Conservation (phyloP, 1,140 invertebrate species). For the Acromyrmex echinatior region DNA sequence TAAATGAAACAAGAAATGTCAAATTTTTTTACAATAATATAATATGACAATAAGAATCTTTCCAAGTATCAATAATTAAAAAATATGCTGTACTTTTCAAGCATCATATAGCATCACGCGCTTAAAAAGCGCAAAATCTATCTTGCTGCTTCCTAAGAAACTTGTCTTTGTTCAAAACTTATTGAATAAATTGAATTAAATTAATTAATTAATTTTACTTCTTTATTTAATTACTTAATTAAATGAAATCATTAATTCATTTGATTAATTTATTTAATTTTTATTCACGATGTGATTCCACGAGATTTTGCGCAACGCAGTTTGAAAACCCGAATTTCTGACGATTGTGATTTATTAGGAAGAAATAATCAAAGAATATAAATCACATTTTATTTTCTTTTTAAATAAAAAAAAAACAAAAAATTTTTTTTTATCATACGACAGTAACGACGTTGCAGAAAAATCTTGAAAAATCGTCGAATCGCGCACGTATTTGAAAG, state of each 20-base stretch:
- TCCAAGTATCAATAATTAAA: background rate
- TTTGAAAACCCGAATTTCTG: background rate
- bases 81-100: too few relatives aligned
- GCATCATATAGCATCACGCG: background rate
- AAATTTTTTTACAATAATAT: background rate
- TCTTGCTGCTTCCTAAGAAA: background rate
- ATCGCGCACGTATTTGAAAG: background rate
- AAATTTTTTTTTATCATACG: background rate
- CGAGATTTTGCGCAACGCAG: background rate
- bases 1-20: background rate
- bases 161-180: background rate
- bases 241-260: background rate
- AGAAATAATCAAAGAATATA: background rate
- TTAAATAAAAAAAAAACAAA: background rate
- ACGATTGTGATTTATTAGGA: background rate
- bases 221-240: background rate
- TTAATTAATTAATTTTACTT: background rate
- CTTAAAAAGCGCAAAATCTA: background rate
- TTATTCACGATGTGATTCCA: background rate
- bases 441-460: background rate
- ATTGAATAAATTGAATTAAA: background rate
- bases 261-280: background rate
- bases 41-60: background rate
- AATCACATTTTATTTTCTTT: background rate
- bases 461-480: background rate